A percentile compares a stretch with the other conserved stretches of the same genome.
Evolutionary conservation across 2,113 vertebrate species (phyloP).

Genomic region (Cryptoleucopteryx plumbea): DNA sequence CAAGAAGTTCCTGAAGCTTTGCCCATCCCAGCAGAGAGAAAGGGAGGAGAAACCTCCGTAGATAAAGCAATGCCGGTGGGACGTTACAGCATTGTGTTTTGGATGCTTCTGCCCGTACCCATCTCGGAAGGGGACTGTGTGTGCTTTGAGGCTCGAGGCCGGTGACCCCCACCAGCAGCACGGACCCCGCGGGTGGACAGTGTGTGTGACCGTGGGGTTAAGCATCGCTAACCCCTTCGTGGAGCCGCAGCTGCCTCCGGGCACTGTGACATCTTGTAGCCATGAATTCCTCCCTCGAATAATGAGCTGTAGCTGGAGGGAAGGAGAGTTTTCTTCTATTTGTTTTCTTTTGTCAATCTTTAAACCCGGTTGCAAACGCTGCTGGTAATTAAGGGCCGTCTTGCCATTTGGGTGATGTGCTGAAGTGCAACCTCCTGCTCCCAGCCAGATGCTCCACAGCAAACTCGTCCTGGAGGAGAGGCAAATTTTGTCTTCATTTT

Average conservation of each 20-base stretch:
- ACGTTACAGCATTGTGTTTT: fast-evolving
- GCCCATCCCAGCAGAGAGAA: background rate
- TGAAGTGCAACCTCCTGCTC: background rate
- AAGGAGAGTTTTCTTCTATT: background rate
- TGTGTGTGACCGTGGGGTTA: background rate
- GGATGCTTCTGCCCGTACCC: background rate
- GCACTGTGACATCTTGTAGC: background rate
- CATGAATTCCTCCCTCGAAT: background rate
- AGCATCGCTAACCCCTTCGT: background rate
- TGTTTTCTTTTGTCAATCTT: background rate
- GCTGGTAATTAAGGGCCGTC: background rate
- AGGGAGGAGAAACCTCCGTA: background rate
- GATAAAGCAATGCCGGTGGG: background rate
- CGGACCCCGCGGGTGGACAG: background rate
- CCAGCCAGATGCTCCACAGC: background rate
- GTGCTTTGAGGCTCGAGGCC: background rate
- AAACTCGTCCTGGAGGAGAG: background rate
- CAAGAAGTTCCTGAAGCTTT: background rate
- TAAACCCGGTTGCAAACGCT: background rate
- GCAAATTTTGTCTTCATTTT: background rate
- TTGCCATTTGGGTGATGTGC: background rate
- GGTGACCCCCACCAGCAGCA: background rate
- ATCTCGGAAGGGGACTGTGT: fast-evolving
- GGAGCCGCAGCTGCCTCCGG: background rate
- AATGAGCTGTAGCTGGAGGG: background rate